phyloP scores from a whole-genome alignment of 2,888 invertebrate species.

The Eilema sororculum region DNA sequence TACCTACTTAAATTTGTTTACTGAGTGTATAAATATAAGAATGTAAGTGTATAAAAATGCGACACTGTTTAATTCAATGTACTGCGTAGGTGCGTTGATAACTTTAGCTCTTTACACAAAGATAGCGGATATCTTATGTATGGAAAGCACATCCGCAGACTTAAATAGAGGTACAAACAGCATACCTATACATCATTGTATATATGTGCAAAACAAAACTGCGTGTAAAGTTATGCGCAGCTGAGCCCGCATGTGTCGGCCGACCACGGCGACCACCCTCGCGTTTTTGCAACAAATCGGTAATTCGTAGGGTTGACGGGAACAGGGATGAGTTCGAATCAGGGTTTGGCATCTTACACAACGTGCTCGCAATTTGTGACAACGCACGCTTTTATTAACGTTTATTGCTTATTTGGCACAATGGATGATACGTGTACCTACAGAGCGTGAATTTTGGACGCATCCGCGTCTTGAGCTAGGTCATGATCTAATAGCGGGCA shows the following conservation, averaged over 20 bases:
- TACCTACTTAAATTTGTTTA: background rate
- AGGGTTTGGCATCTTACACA: slow-evolving; percentile 34
- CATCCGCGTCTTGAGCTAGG: slow-evolving; percentile 40
- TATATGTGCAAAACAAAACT: slow-evolving; percentile 71
- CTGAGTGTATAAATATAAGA: background rate
- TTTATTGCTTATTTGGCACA: slow-evolving; percentile 45
- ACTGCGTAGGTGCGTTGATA: slow-evolving; percentile 26
- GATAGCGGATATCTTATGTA: slow-evolving; percentile 68
- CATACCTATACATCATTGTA: slow-evolving; percentile 36
- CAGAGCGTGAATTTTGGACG: slow-evolving; percentile 30
- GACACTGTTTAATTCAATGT: slow-evolving; percentile 21
- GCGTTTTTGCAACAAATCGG: slow-evolving; percentile 63
- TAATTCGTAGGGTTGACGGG: slow-evolving; percentile 44
- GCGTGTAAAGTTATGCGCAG: slow-evolving; percentile 63
- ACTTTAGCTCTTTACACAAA: slow-evolving; percentile 38
- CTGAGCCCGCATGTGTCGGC: slow-evolving; percentile 78
- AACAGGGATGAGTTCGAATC: slow-evolving; percentile 38
- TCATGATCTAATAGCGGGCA: slow-evolving; percentile 19
- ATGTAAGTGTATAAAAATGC: slow-evolving; percentile 10
- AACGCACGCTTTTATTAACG: slow-evolving; percentile 33
- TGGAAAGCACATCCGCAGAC: slow-evolving; percentile 67
- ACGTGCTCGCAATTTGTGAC: slow-evolving; percentile 32
- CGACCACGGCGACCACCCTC: slow-evolving; percentile 82
- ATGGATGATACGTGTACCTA: slow-evolving; percentile 35
- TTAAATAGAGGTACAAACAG: slow-evolving; percentile 47